These are phyloP conservation scores for Drosophila pruinosa DNA, from an alignment of 1,140 invertebrate genomes.

Conservation along the genomic window DNA sequence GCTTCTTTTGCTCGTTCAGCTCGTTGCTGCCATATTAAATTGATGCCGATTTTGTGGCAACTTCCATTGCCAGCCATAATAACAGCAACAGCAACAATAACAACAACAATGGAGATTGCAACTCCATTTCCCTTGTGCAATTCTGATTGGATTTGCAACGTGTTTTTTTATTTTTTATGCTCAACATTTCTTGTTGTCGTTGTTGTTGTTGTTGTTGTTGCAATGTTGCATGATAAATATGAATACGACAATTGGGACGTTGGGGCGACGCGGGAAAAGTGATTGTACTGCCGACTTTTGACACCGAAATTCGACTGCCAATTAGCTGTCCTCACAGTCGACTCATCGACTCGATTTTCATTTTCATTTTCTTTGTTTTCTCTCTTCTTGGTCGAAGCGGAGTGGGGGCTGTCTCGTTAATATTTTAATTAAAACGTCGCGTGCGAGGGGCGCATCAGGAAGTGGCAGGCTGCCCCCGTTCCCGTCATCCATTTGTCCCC, in stretches of 20 bases:
- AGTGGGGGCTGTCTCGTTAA: constrained; percentile 45
- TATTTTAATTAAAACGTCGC: constrained; percentile 76
- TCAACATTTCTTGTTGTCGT: constrained; percentile 11
- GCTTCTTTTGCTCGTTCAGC: neutral
- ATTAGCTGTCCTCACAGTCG: constrained; percentile 38
- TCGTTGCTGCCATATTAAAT: constrained; percentile 66
- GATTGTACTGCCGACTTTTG: constrained; percentile 21
- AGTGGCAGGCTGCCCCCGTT: neutral
- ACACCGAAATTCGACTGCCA: constrained; percentile 32
- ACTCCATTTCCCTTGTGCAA: constrained; percentile 34
- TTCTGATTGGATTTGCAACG: constrained; percentile 69
- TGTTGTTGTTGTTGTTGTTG: constrained; percentile 32
- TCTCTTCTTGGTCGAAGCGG: too few species aligned
- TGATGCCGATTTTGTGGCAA: constrained; percentile 72
- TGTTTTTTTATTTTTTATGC: constrained; percentile 15
- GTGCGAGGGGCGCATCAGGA: constrained; percentile 33
- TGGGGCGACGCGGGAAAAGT: constrained; percentile 6
- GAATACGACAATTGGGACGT: constrained; percentile 8
- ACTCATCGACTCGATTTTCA: constrained; percentile 13
- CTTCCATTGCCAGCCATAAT: constrained; percentile 36
- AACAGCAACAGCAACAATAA: constrained; percentile 28
- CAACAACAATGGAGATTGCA: constrained; percentile 56
- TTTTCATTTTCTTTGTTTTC: neutral
- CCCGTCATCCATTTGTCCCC: neutral
- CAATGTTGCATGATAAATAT: constrained; percentile 48